Evolutionary conservation across 2,797 vertebrate genomes (phyloP).

Genomic region (Acanthis flammea): DNA sequence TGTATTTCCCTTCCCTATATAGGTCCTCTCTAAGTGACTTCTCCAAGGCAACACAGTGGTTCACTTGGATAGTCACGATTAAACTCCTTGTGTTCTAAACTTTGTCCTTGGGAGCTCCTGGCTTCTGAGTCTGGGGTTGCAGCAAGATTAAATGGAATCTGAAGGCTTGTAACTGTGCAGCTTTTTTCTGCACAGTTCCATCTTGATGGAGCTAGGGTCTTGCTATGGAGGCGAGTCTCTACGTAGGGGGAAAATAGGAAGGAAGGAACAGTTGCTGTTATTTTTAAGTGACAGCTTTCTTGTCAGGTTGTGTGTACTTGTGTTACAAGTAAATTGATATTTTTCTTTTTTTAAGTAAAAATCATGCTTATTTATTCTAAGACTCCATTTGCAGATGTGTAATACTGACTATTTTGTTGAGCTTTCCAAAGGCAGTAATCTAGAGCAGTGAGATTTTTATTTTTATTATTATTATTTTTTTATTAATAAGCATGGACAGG

Average conservation of each 20-base stretch:
- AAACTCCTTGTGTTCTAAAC: not conserved
- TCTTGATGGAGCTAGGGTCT: not conserved
- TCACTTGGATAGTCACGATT: not conserved
- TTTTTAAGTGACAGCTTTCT: constrained; percentile 16
- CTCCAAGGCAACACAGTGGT: constrained; percentile 17
- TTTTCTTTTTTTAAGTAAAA: not conserved
- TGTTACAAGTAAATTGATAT: not conserved
- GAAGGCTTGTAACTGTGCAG: not conserved
- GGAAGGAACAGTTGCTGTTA: not conserved
- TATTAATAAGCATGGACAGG: not conserved
- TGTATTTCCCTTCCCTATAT: not conserved
- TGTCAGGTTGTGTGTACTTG: not conserved
- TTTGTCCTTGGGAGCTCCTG: not conserved
- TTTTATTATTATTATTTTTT: not conserved
- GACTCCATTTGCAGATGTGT: not conserved
- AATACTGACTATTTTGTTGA: not conserved
- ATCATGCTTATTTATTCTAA: not conserved
- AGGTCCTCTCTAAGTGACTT: constrained; percentile 12
- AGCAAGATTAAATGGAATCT: not conserved
- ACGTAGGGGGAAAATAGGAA: fast-evolving
- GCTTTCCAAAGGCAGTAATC: not conserved
- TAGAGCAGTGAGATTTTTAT: not conserved
- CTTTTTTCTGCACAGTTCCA: not conserved
- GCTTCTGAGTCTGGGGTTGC: not conserved
- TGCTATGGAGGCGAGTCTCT: not conserved